phyloP scores from a whole-genome alignment of 2,797 vertebrate genomes.

The Cheirogaleus major region DNA sequence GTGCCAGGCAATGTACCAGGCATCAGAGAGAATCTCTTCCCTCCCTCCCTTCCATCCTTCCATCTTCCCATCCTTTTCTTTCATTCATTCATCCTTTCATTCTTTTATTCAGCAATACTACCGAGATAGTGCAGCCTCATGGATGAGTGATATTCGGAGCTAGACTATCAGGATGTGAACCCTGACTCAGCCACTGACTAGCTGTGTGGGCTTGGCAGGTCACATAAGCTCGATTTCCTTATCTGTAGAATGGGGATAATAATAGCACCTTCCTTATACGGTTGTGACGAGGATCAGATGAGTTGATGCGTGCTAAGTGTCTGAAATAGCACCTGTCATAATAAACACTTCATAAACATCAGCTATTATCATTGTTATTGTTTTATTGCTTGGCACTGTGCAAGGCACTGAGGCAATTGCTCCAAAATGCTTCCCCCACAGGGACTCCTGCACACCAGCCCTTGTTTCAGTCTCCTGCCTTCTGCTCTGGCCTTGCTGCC shows the following conservation, averaged over 20 bases:
- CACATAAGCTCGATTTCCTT: constrained; percentile 9
- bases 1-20: background rate
- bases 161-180: background rate
- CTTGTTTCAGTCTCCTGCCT: background rate
- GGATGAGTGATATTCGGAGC: background rate
- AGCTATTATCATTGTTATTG: background rate
- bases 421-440: background rate
- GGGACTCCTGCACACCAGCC: background rate
- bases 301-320: background rate
- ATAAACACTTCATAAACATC: background rate
- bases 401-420: background rate
- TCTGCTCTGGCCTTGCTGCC: background rate
- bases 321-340: constrained; percentile 39
- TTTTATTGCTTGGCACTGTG: constrained; percentile 3
- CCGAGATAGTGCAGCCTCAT: background rate
- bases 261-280: constrained; percentile 56
- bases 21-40: background rate
- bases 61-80: background rate
- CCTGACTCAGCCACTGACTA: background rate
- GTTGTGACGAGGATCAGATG: background rate
- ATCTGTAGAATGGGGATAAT: constrained; percentile 61
- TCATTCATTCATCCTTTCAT: background rate
- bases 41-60: background rate
- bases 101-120: background rate
- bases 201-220: constrained; percentile 4